phyloP scores from a whole-genome alignment of 2,797 vertebrate species.

The Clarias platycephalus region DNA sequence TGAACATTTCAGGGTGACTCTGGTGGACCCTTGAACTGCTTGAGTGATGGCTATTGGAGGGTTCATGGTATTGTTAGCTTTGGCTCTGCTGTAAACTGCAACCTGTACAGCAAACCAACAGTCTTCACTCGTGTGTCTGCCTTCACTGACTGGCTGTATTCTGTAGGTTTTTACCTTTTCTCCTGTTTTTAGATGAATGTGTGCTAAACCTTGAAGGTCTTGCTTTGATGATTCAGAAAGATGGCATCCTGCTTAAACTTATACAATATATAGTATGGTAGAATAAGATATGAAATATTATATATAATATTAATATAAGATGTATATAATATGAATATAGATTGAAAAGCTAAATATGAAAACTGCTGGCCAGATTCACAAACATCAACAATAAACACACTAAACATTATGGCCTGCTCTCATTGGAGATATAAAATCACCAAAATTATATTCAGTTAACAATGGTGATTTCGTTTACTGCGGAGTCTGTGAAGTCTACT shows the following conservation, averaged over 20 bases:
- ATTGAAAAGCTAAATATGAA: neutral
- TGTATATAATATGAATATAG: neutral
- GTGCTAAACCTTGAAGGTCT: neutral
- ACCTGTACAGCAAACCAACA: conserved; percentile 66
- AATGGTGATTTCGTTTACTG: conserved; percentile 18
- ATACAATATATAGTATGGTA: neutral
- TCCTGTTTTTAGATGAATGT: neutral
- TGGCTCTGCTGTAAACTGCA: conserved; percentile 65
- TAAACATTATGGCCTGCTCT: neutral
- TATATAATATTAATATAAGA: no score
- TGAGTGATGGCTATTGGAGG: conserved; percentile 60
- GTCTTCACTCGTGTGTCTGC: conserved; percentile 68
- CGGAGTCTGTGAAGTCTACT: neutral
- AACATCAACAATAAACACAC: neutral
- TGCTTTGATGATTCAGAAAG: neutral
- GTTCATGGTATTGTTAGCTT: conserved; percentile 73
- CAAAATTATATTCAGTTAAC: neutral
- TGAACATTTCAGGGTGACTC: conserved; percentile 67
- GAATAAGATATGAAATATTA: neutral
- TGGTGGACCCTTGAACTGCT: conserved; percentile 70
- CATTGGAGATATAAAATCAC: neutral
- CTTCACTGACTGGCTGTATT: conserved; percentile 65
- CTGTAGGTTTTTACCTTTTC: conserved; percentile 54
- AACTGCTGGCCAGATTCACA: neutral
- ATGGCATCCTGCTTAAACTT: neutral